These are phyloP conservation scores for Sebastiscus albofasciatus DNA, from an alignment of 2,797 vertebrate genomes.

Conservation along the genomic window DNA sequence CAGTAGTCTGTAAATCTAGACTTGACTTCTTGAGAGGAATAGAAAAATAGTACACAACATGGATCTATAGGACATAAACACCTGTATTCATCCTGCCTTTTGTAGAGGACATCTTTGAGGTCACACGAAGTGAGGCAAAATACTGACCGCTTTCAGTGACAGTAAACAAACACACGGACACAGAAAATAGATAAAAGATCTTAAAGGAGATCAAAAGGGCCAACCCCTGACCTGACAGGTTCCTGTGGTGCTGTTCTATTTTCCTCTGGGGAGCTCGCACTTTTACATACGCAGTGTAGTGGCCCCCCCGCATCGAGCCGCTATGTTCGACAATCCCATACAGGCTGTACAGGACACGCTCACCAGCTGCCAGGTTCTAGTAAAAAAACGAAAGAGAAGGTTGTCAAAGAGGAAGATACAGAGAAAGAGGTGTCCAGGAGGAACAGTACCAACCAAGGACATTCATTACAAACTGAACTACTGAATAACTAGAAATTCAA, in stretches of 20 bases:
- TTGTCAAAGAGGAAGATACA: background rate
- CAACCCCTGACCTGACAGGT: slow-evolving; percentile 82
- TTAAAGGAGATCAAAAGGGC: background rate
- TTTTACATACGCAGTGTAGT: slow-evolving; percentile 95
- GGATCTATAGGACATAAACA: slow-evolving; percentile 12
- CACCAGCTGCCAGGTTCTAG: slow-evolving; percentile 84
- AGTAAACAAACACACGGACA: background rate
- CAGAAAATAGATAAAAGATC: background rate
- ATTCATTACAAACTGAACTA: background rate
- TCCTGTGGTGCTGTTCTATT: slow-evolving; percentile 85
- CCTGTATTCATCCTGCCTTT: background rate
- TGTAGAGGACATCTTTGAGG: slow-evolving; percentile 19
- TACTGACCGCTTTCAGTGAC: background rate
- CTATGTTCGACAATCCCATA: slow-evolving; percentile 97
- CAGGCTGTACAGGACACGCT: slow-evolving; percentile 91
- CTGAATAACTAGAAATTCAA: background rate
- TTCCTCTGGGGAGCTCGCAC: slow-evolving; percentile 88
- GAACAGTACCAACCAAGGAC: background rate
- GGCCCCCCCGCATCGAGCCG: slow-evolving; percentile 95
- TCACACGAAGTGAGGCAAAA: slow-evolving; percentile 4
- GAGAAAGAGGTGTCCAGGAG: background rate
- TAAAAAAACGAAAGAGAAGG: background rate
- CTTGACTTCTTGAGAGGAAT: slow-evolving; percentile 3
- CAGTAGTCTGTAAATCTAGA: slow-evolving; percentile 4
- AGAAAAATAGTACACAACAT: slow-evolving; percentile 11